A percentile compares a stretch with the other conserved stretches of the same genome.
Conservation (phyloP, 2,113 vertebrate genomes). For the Climacteris rufus region DNA sequence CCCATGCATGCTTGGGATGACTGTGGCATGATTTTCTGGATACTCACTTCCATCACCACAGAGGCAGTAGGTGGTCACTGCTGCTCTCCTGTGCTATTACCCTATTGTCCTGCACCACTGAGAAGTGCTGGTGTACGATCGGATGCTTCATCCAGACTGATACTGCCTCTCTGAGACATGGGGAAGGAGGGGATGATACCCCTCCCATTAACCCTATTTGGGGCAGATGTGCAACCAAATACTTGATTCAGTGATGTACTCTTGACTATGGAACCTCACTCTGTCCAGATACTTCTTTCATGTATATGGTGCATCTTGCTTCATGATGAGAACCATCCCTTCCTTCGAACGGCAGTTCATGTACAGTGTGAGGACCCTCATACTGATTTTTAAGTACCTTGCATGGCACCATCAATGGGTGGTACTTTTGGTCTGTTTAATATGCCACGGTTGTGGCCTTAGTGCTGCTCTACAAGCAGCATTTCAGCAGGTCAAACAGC, state of each 20-base stretch:
- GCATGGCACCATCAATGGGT: neutral
- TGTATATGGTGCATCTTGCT: neutral
- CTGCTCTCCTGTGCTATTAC: neutral
- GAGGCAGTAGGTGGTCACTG: neutral
- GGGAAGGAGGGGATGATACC: neutral
- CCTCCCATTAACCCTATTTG: neutral
- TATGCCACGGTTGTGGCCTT: accelerated
- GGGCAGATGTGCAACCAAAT: neutral
- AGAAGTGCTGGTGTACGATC: neutral
- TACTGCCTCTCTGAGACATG: neutral
- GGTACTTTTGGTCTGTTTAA: neutral
- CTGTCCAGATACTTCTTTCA: neutral
- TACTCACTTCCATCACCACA: neutral
- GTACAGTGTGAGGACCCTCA: neutral
- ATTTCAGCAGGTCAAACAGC: neutral
- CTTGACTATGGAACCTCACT: neutral
- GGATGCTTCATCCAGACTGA: neutral
- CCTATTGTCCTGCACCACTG: neutral
- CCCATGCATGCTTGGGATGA: neutral
- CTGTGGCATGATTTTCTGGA: neutral
- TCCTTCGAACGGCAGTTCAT: neutral
- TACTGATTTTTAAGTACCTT: neutral
- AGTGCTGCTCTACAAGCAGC: neutral
- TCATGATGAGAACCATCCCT: neutral
- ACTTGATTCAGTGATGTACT: neutral